Conservation (phyloP, 2,888 invertebrate species). For the Phlogophora meticulosa region DNA sequence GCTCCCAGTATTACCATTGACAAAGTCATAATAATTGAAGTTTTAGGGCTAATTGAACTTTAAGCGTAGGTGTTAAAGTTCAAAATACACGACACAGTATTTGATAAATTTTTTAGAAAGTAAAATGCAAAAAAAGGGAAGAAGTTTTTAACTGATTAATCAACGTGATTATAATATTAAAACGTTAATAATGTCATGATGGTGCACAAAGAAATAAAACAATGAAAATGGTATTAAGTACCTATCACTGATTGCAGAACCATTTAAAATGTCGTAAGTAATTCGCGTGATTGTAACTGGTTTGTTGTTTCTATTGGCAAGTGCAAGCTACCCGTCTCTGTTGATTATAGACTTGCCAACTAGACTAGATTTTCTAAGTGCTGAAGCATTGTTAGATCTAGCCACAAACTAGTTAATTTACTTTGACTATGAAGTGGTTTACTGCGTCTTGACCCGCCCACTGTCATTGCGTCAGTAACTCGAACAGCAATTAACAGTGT, state of each 20-base stretch:
- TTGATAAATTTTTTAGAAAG: too few species aligned
- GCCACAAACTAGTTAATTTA: constrained; percentile 18
- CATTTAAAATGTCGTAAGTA: constrained; percentile 4
- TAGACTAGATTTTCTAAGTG: not conserved
- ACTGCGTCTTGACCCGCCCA: constrained; percentile 15
- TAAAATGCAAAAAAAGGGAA: too few species aligned
- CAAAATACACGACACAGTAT: too few species aligned
- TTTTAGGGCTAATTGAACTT: too few species aligned
- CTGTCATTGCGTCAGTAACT: not conserved
- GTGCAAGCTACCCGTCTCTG: constrained; percentile 3
- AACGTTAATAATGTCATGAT: not conserved
- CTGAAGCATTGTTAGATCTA: not conserved
- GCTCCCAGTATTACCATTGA: too few species aligned
- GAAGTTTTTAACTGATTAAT: too few species aligned
- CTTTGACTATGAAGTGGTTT: constrained; percentile 7
- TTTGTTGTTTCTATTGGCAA: constrained; percentile 15
- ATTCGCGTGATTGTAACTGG: constrained; percentile 21
- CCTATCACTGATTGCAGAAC: not conserved
- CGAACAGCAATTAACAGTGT: not conserved
- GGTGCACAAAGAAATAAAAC: not conserved
- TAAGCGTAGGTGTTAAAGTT: too few species aligned
- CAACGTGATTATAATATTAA: too few species aligned
- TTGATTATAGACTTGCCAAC: constrained; percentile 12
- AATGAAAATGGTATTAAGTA: not conserved
- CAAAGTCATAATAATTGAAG: too few species aligned